Percentiles rank a stretch among this genome's conserved stretches.
phyloP scores from a whole-genome alignment of 2,888 invertebrate genomes.

The Tupiocoris notatus region DNA sequence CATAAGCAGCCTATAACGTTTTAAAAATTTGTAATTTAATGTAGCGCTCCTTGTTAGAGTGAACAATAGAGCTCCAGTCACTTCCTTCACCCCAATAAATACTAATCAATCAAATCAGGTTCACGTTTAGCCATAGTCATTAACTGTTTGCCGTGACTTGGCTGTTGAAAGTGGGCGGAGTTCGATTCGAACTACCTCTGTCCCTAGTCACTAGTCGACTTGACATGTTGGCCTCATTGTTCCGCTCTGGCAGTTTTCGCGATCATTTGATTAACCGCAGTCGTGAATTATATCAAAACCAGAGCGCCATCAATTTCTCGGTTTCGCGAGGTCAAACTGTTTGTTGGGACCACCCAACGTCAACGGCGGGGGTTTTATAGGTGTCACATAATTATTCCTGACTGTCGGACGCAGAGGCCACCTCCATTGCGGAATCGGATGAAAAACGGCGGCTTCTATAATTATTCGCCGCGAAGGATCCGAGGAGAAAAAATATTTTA shows the following conservation, averaged over 20 bases:
- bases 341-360: neutral
- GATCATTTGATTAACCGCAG: neutral
- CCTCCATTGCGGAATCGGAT: no score
- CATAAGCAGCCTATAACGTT: no score
- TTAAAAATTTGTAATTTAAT: no score
- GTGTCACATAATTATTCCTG: neutral
- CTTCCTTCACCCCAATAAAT: no score
- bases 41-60: no score
- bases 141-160: neutral
- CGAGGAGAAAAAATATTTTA: no score
- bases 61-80: no score
- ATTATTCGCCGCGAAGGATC: no score
- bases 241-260: neutral
- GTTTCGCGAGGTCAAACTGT: neutral
- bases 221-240: neutral
- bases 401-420: neutral
- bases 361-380: neutral
- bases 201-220: neutral
- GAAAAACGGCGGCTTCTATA: no score
- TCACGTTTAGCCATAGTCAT: no score
- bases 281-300: neutral
- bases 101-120: no score
- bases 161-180: neutral
- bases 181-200: slow-evolving; percentile 3
- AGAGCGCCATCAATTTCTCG: neutral